Conservation (phyloP, 2,797 vertebrate genomes). For the Austrolebias charrua region DNA sequence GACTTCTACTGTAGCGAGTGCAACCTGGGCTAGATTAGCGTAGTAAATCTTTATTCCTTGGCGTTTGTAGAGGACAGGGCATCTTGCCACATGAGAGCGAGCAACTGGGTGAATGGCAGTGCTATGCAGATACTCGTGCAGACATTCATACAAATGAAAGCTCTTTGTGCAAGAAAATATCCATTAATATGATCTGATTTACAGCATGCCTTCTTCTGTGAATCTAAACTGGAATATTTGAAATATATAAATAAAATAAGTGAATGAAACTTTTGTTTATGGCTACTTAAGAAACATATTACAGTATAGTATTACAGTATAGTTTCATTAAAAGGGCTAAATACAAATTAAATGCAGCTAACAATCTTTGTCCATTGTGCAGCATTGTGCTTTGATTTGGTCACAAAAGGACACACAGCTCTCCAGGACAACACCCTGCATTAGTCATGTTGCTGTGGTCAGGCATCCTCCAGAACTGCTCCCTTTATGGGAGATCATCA, state of each 20-base stretch:
- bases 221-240: constrained; percentile 7
- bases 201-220: neutral
- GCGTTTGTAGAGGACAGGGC: constrained; percentile 27
- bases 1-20: constrained; percentile 12
- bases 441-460: constrained; percentile 59
- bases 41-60: constrained; percentile 47
- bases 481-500: constrained; percentile 45
- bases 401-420: constrained; percentile 34
- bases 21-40: constrained; percentile 39
- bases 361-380: constrained; percentile 19
- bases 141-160: constrained; percentile 4
- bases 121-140: constrained; percentile 37
- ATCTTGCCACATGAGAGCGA: constrained; percentile 23
- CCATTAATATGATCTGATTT: constrained; percentile 10
- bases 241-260: constrained; percentile 3
- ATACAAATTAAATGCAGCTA: neutral
- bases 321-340: neutral
- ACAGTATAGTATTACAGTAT: neutral
- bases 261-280: constrained; percentile 2
- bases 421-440: constrained; percentile 63
- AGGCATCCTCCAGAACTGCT: constrained; percentile 42
- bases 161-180: constrained; percentile 3
- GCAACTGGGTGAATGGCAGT: constrained; percentile 20
- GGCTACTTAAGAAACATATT: neutral
- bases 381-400: constrained; percentile 18